Evolutionary conservation across 2,113 vertebrate genomes (phyloP).

Genomic region (Microcebus murinus): DNA sequence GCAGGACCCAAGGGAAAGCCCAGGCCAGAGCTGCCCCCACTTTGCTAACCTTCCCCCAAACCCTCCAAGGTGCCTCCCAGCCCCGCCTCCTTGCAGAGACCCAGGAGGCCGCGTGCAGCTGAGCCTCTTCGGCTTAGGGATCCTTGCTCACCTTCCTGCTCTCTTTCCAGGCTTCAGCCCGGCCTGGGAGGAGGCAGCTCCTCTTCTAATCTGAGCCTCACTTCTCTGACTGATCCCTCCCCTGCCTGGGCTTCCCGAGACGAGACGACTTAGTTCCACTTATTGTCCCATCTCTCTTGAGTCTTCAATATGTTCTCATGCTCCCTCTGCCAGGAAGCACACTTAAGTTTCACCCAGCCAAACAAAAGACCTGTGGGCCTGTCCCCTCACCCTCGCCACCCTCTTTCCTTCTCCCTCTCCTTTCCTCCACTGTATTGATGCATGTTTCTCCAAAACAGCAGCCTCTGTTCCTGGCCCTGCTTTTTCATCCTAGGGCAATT

Average conservation of each 20-base stretch:
- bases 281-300: not conserved
- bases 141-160: not conserved
- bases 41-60: not conserved
- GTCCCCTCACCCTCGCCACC: not conserved
- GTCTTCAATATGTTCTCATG: not conserved
- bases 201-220: not conserved
- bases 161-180: not conserved
- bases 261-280: no score
- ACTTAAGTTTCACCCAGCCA: not conserved
- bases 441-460: not conserved
- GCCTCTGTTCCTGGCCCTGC: not conserved
- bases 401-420: not conserved
- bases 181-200: no score
- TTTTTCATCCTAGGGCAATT: not conserved
- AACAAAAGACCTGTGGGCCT: not conserved
- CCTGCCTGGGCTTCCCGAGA: not conserved
- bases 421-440: not conserved
- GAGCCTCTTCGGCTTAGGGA: not conserved
- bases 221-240: not conserved
- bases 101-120: no score
- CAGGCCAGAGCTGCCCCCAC: no score
- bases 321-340: not conserved
- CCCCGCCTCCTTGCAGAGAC: no score
- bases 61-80: not conserved
- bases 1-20: not conserved